Conservation (phyloP, 1,140 invertebrate species). For the Scylla paramamosain region DNA sequence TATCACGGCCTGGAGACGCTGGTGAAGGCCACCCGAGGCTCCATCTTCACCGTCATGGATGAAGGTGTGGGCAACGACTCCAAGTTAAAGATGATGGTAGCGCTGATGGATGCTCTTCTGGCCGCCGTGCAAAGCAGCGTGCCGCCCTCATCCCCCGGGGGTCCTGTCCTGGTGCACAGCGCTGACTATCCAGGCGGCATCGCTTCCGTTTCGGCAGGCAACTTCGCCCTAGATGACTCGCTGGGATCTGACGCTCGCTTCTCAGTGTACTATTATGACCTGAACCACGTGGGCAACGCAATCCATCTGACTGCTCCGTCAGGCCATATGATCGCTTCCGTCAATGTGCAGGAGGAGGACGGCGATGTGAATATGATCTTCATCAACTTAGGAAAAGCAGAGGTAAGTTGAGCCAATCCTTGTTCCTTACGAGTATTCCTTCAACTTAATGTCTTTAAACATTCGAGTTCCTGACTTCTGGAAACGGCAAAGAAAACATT, state of each 20-base stretch:
- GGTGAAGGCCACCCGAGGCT: constrained; percentile 77
- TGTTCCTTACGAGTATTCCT: background rate
- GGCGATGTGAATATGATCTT: constrained; percentile 67
- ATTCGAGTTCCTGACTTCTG: background rate
- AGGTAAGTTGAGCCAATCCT: constrained; percentile 12
- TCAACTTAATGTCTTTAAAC: background rate
- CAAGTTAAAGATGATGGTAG: constrained; percentile 82
- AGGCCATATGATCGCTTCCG: constrained; percentile 71
- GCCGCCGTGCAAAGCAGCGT: constrained; percentile 59
- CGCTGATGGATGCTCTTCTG: constrained; percentile 75
- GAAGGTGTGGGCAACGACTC: constrained; percentile 81
- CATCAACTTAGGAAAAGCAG: constrained; percentile 47
- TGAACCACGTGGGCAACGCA: constrained; percentile 77
- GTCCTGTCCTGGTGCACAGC: constrained; percentile 72
- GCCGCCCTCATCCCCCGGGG: constrained; percentile 50
- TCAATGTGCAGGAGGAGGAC: constrained; percentile 76
- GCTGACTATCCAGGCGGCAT: constrained; percentile 72
- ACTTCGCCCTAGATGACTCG: constrained; percentile 77
- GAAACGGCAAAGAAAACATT: no score
- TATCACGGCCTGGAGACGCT: constrained; percentile 64
- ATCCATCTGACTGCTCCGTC: constrained; percentile 76
- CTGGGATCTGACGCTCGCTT: constrained; percentile 77
- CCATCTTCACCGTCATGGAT: constrained; percentile 82
- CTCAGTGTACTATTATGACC: constrained; percentile 78
- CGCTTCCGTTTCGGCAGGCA: constrained; percentile 76